A percentile compares a stretch with the other conserved stretches of the same genome.
Conservation (phyloP, 2,797 vertebrate genomes). For the Varecia variegata region DNA sequence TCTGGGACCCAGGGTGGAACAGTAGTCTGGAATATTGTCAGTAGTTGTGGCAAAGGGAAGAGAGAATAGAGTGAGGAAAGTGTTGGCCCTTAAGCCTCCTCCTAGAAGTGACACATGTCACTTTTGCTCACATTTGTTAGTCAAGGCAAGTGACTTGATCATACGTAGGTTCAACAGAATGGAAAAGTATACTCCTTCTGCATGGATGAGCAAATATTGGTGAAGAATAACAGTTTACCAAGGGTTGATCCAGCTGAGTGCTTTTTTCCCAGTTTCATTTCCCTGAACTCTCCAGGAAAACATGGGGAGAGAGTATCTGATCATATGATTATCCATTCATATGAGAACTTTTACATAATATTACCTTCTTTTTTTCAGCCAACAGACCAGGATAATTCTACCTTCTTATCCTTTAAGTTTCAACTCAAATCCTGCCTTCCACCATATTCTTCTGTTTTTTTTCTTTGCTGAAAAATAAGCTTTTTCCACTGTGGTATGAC, state of each 20-base stretch:
- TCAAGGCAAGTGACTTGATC: not conserved
- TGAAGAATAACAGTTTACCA: not conserved
- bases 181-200: not conserved
- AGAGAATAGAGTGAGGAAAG: not conserved
- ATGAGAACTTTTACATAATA: not conserved
- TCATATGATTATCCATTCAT: not conserved
- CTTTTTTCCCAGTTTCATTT: not conserved
- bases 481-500: not conserved
- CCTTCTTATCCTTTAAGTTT: conserved; percentile 11
- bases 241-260: not conserved
- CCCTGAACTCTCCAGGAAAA: not conserved
- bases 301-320: not conserved
- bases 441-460: not conserved
- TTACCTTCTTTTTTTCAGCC: not conserved
- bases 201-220: not conserved
- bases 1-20: not conserved
- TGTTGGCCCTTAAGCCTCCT: not conserved
- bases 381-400: not conserved
- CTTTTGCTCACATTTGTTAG: not conserved
- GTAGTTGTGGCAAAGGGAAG: not conserved
- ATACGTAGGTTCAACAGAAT: not conserved
- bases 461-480: not conserved
- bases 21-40: not conserved
- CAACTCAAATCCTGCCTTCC: not conserved
- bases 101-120: not conserved